These are phyloP conservation scores for Dicyrtomina minuta DNA, from an alignment of 2,888 invertebrate species.

Conservation along the genomic window DNA sequence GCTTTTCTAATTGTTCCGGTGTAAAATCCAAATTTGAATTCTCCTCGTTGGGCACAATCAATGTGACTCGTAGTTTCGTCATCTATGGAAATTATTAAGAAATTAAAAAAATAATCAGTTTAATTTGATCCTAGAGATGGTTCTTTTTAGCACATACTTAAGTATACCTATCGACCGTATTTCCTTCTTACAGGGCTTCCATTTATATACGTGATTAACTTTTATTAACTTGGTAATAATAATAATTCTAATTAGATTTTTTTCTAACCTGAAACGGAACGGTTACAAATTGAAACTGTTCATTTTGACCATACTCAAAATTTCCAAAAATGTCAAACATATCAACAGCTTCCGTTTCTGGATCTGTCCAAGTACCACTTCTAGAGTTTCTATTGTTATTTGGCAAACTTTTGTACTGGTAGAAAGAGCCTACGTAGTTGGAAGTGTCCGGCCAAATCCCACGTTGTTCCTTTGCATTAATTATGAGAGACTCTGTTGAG, in stretches of 20 bases:
- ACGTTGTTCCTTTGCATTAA: conserved; percentile 20
- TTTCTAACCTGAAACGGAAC: conserved; percentile 21
- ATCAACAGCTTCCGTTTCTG: neutral
- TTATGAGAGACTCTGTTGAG: conserved; percentile 18
- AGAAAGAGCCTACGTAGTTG: conserved; percentile 4
- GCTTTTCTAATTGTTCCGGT: neutral
- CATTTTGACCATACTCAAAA: conserved; percentile 14
- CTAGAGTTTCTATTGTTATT: no score
- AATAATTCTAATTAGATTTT: no score
- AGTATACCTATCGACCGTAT: no score
- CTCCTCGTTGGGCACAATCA: neutral
- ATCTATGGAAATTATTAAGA: neutral
- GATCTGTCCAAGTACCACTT: neutral
- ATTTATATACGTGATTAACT: no score
- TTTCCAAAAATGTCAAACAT: conserved; percentile 28
- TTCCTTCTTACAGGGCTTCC: no score
- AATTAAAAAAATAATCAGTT: no score
- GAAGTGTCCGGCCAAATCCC: conserved; percentile 17
- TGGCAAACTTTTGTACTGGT: neutral
- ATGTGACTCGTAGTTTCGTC: conserved; percentile 3
- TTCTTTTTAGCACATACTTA: no score
- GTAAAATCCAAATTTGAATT: neutral
- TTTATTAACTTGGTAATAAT: no score
- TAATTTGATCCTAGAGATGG: no score
- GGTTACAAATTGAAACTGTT: conserved; percentile 17